Conservation (phyloP, 2,797 vertebrate genomes). For the Prunella strophiata region DNA sequence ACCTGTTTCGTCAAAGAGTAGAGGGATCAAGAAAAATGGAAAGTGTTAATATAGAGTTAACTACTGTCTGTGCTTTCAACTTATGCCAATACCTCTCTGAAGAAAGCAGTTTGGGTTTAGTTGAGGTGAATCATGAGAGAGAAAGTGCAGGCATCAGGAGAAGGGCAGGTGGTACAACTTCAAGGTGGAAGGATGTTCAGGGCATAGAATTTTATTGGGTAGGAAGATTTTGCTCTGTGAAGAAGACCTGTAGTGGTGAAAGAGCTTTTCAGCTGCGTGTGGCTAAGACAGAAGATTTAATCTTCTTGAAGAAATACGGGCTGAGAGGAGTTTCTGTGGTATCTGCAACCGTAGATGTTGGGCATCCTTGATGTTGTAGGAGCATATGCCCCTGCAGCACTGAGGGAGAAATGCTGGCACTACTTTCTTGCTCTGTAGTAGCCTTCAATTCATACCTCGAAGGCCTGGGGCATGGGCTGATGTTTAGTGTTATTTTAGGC, state of each 20-base stretch:
- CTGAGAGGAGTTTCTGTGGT: not conserved
- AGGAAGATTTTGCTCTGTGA: not conserved
- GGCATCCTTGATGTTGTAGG: not conserved
- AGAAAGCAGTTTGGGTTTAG: not conserved
- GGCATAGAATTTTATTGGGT: not conserved
- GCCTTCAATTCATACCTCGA: rapidly evolving
- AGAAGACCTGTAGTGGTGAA: not conserved
- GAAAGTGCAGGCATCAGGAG: not conserved
- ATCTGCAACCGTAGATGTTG: not conserved
- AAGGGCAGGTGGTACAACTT: not conserved
- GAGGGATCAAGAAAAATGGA: not conserved
- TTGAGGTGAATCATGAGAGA: not conserved
- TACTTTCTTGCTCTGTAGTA: not conserved
- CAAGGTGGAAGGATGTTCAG: not conserved
- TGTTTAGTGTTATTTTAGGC: not conserved
- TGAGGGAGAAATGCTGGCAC: not conserved
- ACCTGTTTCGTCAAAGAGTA: not conserved
- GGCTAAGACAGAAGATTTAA: not conserved
- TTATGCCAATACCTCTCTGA: not conserved
- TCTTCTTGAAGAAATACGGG: not conserved
- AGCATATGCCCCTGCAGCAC: not conserved
- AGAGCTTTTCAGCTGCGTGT: not conserved
- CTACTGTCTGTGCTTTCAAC: not conserved
- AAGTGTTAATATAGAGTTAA: not conserved
- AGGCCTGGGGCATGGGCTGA: not conserved